phyloP scores from a whole-genome alignment of 2,888 invertebrate genomes.

The Thyatira batis region DNA sequence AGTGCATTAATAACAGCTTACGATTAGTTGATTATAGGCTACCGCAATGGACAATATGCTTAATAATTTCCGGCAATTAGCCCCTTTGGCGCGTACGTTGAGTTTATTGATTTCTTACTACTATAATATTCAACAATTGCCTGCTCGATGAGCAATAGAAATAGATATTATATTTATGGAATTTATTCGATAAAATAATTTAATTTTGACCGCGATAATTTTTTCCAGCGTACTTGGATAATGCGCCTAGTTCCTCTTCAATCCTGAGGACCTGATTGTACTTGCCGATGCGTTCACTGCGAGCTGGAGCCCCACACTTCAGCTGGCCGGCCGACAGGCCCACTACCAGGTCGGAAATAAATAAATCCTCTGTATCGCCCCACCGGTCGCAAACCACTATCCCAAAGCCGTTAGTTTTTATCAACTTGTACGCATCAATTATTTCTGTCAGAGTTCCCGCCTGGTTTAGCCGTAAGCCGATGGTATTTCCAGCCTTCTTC shows the following conservation, averaged over 20 bases:
- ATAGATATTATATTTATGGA: too few species aligned
- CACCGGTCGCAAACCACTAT: slow-evolving; percentile 80
- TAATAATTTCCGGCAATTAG: slow-evolving; percentile 64
- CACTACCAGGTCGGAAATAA: slow-evolving; percentile 98
- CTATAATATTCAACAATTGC: neutral
- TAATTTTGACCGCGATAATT: slow-evolving; percentile 88
- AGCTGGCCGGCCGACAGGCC: slow-evolving; percentile 98
- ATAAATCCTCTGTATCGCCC: slow-evolving; percentile 99
- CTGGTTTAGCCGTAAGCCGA: slow-evolving; percentile 97
- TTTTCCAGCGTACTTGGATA: slow-evolving; percentile 96
- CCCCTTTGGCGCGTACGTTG: slow-evolving; percentile 38
- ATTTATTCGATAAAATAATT: neutral
- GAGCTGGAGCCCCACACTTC: slow-evolving; percentile 98
- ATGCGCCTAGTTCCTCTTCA: slow-evolving; percentile 96
- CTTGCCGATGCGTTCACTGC: slow-evolving; percentile 97
- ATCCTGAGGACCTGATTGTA: slow-evolving; percentile 99
- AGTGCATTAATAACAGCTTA: slow-evolving; percentile 57
- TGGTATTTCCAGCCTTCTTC: slow-evolving; percentile 96
- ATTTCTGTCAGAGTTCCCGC: slow-evolving; percentile 98
- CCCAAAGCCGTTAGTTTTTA: slow-evolving; percentile 98
- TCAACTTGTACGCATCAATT: slow-evolving; percentile 94
- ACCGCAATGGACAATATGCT: slow-evolving; percentile 41
- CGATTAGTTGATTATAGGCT: slow-evolving; percentile 19
- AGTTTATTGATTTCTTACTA: slow-evolving; percentile 1
- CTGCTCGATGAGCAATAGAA: too few species aligned